These are phyloP conservation scores for Molothrus aeneus DNA, from an alignment of 2,797 vertebrate species.

Conservation along the genomic window DNA sequence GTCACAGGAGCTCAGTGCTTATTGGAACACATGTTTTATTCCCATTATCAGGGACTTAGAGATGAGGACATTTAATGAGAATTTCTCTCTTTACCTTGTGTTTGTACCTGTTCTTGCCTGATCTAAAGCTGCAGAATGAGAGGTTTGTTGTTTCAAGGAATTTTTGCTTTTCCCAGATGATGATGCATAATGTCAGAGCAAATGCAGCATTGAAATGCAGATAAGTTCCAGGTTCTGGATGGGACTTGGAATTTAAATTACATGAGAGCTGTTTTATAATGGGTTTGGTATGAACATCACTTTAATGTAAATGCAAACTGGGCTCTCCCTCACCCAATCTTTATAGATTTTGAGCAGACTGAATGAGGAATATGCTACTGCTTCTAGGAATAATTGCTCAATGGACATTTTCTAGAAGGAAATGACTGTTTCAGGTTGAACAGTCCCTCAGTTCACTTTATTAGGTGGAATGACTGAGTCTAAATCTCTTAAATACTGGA, in stretches of 20 bases:
- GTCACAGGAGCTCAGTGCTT: background rate
- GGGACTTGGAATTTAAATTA: conserved; percentile 41
- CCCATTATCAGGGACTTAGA: background rate
- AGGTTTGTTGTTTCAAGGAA: conserved; percentile 40
- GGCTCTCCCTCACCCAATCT: background rate
- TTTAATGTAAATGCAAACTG: conserved; percentile 14
- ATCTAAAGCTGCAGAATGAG: conserved; percentile 16
- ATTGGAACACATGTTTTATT: background rate
- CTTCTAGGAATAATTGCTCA: conserved; percentile 24
- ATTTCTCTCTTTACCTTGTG: background rate
- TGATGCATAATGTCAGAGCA: conserved; percentile 37
- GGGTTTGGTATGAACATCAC: background rate
- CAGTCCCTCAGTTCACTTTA: background rate
- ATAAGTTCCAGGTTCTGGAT: conserved; percentile 35
- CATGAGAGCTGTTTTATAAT: background rate
- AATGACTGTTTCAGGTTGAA: background rate
- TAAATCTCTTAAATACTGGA: conserved; percentile 30
- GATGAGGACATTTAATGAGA: background rate
- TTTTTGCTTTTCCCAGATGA: conserved; percentile 37
- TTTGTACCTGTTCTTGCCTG: background rate
- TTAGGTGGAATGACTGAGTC: conserved; percentile 3
- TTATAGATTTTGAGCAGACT: background rate
- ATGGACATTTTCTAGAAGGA: background rate
- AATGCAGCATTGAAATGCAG: conserved; percentile 56
- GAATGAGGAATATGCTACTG: background rate